A percentile compares a stretch with the other conserved stretches of the same genome.
Conservation (phyloP, 2,888 invertebrate genomes). For the Serripes groenlandicus region DNA sequence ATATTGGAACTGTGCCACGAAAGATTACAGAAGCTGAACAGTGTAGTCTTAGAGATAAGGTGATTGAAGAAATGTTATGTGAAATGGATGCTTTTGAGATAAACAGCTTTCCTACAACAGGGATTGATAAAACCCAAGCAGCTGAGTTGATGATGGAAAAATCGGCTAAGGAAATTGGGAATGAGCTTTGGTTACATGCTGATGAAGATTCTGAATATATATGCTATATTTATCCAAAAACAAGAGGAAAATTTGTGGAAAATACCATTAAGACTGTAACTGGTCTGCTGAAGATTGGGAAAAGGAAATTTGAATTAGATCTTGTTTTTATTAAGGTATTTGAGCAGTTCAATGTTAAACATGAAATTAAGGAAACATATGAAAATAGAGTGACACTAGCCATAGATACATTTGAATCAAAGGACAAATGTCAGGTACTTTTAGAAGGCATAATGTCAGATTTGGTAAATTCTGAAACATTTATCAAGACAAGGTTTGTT, state of each 20-base stretch:
- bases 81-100: neutral
- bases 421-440: neutral
- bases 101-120: conserved; percentile 2
- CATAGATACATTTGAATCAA: neutral
- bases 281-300: neutral
- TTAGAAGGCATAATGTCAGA: neutral
- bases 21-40: neutral
- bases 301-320: neutral
- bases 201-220: neutral
- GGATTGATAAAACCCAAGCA: neutral
- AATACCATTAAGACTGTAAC: neutral
- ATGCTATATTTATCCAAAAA: neutral
- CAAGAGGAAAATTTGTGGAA: neutral
- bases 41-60: neutral
- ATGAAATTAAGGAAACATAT: neutral
- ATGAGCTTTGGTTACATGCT: neutral
- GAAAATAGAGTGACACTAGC: neutral
- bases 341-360: neutral
- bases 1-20: neutral
- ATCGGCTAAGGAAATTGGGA: neutral
- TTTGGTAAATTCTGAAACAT: neutral
- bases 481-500: neutral
- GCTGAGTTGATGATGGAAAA: neutral
- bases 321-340: neutral
- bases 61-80: neutral